Percentiles rank a stretch among this genome's conserved stretches.
phyloP scores from a whole-genome alignment of 2,888 invertebrate species.

The Cylloceria caligata region DNA sequence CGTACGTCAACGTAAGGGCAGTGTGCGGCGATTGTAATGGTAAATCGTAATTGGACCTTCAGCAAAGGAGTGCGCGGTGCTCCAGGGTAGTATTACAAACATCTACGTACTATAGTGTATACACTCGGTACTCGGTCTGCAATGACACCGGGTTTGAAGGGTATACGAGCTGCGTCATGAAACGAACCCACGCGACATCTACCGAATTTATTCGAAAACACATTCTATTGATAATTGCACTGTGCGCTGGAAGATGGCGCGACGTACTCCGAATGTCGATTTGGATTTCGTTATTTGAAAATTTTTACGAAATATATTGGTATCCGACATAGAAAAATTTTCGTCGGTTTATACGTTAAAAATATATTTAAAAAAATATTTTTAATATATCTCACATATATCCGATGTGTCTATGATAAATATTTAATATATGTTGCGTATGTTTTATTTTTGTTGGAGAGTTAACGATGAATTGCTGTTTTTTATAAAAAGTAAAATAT shows the following conservation, averaged over 20 bases:
- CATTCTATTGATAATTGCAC: not conserved
- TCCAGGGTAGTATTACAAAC: conserved; percentile 55
- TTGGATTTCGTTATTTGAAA: too few relatives aligned
- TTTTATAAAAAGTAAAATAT: too few relatives aligned
- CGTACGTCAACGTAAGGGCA: conserved; percentile 62
- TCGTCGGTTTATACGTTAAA: too few relatives aligned
- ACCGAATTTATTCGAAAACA: not conserved
- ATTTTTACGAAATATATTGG: not conserved
- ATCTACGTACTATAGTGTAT: conserved; percentile 47
- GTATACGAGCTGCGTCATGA: conserved; percentile 62
- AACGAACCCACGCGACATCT: conserved; percentile 36
- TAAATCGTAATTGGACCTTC: conserved; percentile 64
- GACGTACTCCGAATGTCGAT: not conserved
- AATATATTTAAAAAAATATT: too few relatives aligned
- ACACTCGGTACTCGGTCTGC: conserved; percentile 24
- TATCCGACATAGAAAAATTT: too few relatives aligned
- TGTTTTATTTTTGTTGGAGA: too few relatives aligned
- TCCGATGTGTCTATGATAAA: too few relatives aligned
- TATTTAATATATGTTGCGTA: too few relatives aligned
- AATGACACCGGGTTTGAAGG: conserved; percentile 37
- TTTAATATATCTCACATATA: too few relatives aligned
- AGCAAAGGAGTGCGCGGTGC: conserved; percentile 41
- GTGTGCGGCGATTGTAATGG: conserved; percentile 59
- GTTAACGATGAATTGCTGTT: too few relatives aligned
- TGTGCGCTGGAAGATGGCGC: conserved; percentile 44